Evolutionary conservation across 2,113 vertebrate species (phyloP).

Genomic region (Phalacrocorax brasilianus): DNA sequence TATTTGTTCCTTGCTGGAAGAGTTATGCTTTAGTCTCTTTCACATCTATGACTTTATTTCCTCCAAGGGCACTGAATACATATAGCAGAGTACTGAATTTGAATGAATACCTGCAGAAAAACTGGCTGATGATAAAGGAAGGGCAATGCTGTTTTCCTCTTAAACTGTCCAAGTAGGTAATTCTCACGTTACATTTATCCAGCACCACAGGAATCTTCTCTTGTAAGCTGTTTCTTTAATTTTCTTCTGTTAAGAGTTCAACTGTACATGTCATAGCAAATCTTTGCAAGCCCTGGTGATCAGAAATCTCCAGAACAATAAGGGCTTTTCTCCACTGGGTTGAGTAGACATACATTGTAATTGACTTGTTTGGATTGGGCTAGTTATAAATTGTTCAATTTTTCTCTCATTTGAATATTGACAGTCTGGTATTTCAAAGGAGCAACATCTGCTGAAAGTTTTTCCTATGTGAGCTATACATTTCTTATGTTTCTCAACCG

Average conservation of each 20-base stretch:
- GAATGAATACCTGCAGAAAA: background rate
- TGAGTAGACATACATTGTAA: background rate
- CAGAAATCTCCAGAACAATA: background rate
- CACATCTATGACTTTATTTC: accelerated
- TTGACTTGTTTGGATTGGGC: background rate
- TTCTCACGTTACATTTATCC: background rate
- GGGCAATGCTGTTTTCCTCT: background rate
- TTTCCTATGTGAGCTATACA: background rate
- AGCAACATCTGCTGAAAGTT: background rate
- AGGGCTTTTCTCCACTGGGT: background rate
- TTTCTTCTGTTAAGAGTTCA: background rate
- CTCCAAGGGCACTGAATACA: background rate
- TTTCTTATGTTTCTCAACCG: background rate
- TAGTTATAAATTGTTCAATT: background rate
- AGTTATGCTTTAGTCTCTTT: background rate
- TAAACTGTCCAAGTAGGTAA: background rate
- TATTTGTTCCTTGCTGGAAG: background rate
- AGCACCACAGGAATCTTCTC: background rate
- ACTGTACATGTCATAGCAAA: background rate
- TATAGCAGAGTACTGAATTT: background rate
- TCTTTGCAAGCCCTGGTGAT: background rate
- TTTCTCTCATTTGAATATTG: background rate
- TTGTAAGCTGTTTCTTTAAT: background rate
- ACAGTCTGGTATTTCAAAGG: background rate
- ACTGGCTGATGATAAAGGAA: background rate